Conservation (phyloP, 1,140 invertebrate genomes). For the Spodoptera frugiperda region DNA sequence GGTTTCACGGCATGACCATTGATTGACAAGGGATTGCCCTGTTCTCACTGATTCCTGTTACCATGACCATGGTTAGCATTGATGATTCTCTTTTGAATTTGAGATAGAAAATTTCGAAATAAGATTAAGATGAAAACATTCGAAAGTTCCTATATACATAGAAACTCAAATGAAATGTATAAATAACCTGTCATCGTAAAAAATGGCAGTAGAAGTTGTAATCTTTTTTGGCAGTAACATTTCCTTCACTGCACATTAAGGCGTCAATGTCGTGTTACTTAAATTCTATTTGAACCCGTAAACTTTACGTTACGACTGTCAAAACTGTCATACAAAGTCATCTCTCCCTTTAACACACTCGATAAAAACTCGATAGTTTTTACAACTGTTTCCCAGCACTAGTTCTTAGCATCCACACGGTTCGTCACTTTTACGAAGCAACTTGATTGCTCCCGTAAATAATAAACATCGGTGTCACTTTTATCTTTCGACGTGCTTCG, state of each 20-base stretch:
- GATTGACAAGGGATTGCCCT: slow-evolving; percentile 5
- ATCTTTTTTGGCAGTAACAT: too few relatives aligned
- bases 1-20: slow-evolving; percentile 2
- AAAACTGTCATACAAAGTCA: neutral
- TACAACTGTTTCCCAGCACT: slow-evolving; percentile 2
- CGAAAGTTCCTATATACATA: too few relatives aligned
- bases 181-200: too few relatives aligned
- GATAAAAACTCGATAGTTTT: neutral
- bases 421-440: slow-evolving; percentile 33
- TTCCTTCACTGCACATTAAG: too few relatives aligned
- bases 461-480: slow-evolving; percentile 39
- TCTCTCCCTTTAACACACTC: neutral
- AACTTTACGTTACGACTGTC: too few relatives aligned
- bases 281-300: too few relatives aligned
- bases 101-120: too few relatives aligned
- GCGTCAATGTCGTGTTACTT: too few relatives aligned
- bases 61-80: neutral
- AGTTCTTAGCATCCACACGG: slow-evolving; percentile 8
- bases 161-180: too few relatives aligned
- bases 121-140: too few relatives aligned
- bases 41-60: neutral
- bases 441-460: slow-evolving; percentile 40
- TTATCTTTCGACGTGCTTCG: slow-evolving; percentile 43
- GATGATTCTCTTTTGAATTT: neutral
- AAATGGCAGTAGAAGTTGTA: too few relatives aligned